Evolutionary conservation across 2,113 vertebrate species (phyloP).

Genomic region (Castor canadensis): DNA sequence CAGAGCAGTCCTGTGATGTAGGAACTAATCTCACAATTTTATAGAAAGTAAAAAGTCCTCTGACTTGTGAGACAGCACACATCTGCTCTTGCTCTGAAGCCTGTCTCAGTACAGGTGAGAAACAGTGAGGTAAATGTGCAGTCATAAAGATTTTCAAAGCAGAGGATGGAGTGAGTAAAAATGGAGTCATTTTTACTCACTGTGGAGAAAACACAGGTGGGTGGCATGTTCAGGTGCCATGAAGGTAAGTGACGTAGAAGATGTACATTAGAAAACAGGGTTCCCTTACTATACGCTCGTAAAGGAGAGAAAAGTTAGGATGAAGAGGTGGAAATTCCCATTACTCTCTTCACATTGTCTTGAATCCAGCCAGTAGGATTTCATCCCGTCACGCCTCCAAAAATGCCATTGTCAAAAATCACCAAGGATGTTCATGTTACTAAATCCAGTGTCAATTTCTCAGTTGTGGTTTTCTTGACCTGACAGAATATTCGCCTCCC

Average conservation of each 20-base stretch:
- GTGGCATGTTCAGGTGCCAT: background rate
- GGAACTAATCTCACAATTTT: background rate
- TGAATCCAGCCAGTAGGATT: background rate
- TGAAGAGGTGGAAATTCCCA: background rate
- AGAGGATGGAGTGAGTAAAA: background rate
- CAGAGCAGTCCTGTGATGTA: background rate
- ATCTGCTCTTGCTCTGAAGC: background rate
- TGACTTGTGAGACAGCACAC: background rate
- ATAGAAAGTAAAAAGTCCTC: background rate
- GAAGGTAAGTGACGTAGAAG: background rate
- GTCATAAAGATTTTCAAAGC: background rate
- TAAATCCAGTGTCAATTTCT: background rate
- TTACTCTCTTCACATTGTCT: background rate
- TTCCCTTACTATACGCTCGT: background rate
- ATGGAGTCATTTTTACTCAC: background rate
- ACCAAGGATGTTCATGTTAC: background rate
- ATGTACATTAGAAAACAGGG: background rate
- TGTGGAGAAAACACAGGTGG: background rate
- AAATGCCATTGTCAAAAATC: background rate
- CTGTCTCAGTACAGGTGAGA: background rate
- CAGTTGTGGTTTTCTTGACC: background rate
- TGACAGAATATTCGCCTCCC: background rate
- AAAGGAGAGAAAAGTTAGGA: background rate
- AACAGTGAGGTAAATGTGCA: background rate
- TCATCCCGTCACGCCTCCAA: background rate